Evolutionary conservation across 2,113 vertebrate genomes (phyloP), one percentile per base, ranked within the genome.

Genomic region (Festucalex cinctus): DNA sequence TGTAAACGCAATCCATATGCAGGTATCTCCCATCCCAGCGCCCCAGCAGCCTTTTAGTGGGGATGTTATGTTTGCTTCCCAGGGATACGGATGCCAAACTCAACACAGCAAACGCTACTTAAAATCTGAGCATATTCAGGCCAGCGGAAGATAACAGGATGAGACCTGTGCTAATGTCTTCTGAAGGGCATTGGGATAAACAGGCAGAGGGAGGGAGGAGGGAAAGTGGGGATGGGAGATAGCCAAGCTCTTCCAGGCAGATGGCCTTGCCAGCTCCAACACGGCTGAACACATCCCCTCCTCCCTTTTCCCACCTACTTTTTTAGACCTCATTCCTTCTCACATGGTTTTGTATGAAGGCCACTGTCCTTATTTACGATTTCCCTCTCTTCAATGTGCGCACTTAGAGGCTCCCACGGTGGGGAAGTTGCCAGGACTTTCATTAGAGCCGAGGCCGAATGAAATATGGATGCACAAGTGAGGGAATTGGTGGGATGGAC

Each of bases 401-500:
- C 74, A 85, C 87, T 88, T 76, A 76, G 74, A 87, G 87, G 86
- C 84, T 90, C 75, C 74, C 68, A 75, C 71, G 84, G 85, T 88
- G 82, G 84, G 86, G 82, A 89, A 86, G 88, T 89, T 88, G 88
- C 91, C 85, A 87, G 79, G 86, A 81, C 90, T 89, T 92, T 91
- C 90, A 91, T 92, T 92, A 91, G 85, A 86, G 85, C 78, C 48
- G 84, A 90, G 86, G 82, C 82, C 80, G 70, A 87, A 93, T 93
- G 88, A 92, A 93, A 91, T 90, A 91, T 92, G 88, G 85, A 92
- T 91, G 89, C 82, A 85, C 69, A 88, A 9, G 88, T 84, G 88
- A 89, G 83, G 89, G 89, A 91, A 91, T 91, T 91, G 90, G 84
- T 90, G 88, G 89, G 91, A 90, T 90, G 88, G 88, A 91, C 89